Evolutionary conservation across 2,888 invertebrate genomes (phyloP).

Genomic region (Druceiella hillmani): DNA sequence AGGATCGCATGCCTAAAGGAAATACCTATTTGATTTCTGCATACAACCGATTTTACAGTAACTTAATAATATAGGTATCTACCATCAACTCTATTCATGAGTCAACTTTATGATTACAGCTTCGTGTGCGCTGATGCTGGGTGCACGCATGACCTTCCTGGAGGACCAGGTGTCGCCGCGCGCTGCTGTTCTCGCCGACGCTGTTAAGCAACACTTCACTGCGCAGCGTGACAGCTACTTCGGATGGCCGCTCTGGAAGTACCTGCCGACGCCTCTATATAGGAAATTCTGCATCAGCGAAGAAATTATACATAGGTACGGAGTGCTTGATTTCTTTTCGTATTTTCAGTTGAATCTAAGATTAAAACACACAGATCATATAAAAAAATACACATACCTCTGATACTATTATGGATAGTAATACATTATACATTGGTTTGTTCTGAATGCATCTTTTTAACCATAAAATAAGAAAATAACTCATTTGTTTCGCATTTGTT

Average conservation of each 20-base stretch:
- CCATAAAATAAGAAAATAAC: no score
- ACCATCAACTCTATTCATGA: no score
- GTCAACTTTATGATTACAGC: constrained; percentile 53
- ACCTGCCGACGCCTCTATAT: constrained; percentile 68
- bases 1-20: no score
- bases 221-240: constrained; percentile 78
- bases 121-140: constrained; percentile 73
- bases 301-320: constrained; percentile 75
- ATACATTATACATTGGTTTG: no score
- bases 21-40: no score
- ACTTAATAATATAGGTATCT: no score
- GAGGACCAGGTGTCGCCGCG: constrained; percentile 52
- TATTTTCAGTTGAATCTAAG: constrained; percentile 14
- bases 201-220: constrained; percentile 71
- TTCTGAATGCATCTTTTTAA: no score
- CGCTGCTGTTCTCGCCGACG: constrained; percentile 59
- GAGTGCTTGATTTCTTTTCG: constrained; percentile 15
- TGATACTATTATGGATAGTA: no score
- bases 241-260: constrained; percentile 78
- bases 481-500: no score
- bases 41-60: no score
- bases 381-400: constrained; percentile 10
- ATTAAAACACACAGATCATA: constrained; percentile 16
- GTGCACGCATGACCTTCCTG: constrained; percentile 72
- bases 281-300: constrained; percentile 66